Evolutionary conservation across 2,888 invertebrate genomes (phyloP).

Genomic region (Unio pictorum): DNA sequence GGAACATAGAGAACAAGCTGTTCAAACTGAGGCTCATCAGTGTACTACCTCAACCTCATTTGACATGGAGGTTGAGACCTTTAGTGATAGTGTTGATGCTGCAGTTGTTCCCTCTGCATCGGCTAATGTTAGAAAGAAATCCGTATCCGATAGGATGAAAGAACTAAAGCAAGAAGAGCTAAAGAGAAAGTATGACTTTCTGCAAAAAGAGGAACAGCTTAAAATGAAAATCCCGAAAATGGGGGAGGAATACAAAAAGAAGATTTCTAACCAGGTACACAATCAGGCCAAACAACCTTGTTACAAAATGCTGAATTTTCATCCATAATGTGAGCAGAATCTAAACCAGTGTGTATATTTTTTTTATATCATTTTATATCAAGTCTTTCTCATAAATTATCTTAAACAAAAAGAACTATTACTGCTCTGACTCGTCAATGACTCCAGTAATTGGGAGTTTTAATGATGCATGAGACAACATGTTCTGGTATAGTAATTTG

Average conservation of each 20-base stretch:
- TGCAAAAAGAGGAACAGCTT: conserved; percentile 36
- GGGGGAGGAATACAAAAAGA: conserved; percentile 43
- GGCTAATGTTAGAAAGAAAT: no score
- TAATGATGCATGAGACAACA: no score
- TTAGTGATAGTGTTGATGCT: conserved; percentile 7
- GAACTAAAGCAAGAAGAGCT: conserved; percentile 45
- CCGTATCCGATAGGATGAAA: not conserved
- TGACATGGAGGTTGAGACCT: conserved; percentile 8
- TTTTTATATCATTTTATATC: no score
- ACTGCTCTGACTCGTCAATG: no score
- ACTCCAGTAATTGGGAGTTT: no score
- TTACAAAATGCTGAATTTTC: no score
- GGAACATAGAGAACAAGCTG: conserved; percentile 12
- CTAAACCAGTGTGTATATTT: no score
- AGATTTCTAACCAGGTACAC: conserved; percentile 33
- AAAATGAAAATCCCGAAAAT: conserved; percentile 30
- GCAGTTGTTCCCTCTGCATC: not conserved
- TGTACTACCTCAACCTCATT: conserved; percentile 23
- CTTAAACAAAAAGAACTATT: no score
- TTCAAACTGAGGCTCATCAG: conserved; percentile 26
- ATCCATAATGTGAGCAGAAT: no score
- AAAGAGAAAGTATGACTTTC: conserved; percentile 37
- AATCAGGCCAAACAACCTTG: not conserved
- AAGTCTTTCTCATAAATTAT: no score
- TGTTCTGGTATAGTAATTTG: no score